phyloP scores from a whole-genome alignment of 2,888 invertebrate species.

The Dasypogon diadema region DNA sequence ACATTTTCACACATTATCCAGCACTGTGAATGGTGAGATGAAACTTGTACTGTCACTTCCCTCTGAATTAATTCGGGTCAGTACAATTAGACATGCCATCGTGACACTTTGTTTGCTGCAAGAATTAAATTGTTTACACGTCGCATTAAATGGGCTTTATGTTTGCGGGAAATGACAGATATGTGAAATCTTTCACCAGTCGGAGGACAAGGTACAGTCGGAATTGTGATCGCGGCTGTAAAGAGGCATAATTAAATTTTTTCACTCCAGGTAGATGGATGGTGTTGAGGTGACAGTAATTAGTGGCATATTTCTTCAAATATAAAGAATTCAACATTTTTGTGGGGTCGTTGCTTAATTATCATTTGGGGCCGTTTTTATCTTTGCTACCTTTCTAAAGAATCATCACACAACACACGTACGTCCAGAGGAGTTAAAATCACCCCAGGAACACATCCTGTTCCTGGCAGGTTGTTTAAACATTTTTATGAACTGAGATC shows the following conservation, averaged over 20 bases:
- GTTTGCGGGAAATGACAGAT: constrained; percentile 10
- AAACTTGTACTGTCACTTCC: neutral
- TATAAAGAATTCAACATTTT: neutral
- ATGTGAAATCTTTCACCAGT: neutral
- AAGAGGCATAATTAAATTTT: neutral
- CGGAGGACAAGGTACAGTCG: neutral
- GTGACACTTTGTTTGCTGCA: constrained; percentile 28
- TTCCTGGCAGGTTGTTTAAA: neutral
- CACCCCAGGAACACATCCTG: neutral
- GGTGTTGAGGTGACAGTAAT: neutral
- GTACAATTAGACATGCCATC: constrained; percentile 16
- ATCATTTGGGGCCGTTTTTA: neutral
- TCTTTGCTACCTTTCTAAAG: neutral
- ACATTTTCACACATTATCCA: constrained; percentile 1
- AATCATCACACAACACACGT: neutral
- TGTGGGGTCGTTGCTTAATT: neutral
- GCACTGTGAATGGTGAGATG: neutral
- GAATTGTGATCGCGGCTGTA: neutral
- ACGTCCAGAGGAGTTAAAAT: neutral
- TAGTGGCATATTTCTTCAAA: neutral
- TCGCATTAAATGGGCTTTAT: constrained; percentile 25
- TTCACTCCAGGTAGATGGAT: neutral
- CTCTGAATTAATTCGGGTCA: constrained; percentile 32
- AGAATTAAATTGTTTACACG: constrained; percentile 46
- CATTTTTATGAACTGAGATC: neutral